These are phyloP conservation scores for Pachypeltis micranthus DNA, from an alignment of 1,140 invertebrate genomes.

Conservation along the genomic window DNA sequence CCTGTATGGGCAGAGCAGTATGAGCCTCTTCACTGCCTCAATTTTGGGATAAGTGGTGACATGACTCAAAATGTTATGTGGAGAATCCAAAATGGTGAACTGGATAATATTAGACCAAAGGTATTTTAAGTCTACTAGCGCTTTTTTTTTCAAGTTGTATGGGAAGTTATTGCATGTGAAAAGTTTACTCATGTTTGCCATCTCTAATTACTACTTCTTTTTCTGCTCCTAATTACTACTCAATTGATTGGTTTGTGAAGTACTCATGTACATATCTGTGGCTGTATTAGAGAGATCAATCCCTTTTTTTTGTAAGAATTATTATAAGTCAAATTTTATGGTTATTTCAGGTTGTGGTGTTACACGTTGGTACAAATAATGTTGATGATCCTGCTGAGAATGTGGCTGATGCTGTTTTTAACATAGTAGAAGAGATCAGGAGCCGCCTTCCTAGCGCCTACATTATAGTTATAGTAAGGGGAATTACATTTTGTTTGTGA, in stretches of 20 bases:
- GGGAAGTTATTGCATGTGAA: no score
- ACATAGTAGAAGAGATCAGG: conserved; percentile 57
- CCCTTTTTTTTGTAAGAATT: no score
- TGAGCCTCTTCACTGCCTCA: conserved; percentile 54
- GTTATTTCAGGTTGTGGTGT: conserved; percentile 59
- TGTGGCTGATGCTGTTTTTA: conserved; percentile 65
- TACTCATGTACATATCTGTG: no score
- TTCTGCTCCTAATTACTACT: no score
- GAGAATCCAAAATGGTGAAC: conserved; percentile 75
- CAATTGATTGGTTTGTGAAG: no score
- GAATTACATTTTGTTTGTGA: no score
- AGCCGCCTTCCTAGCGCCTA: conserved; percentile 64
- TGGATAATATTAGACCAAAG: conserved; percentile 78
- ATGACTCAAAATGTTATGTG: conserved; percentile 78
- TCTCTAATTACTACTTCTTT: no score
- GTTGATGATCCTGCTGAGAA: conserved; percentile 59
- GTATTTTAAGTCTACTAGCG: no score
- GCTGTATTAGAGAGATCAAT: no score
- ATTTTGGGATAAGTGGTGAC: conserved; percentile 82
- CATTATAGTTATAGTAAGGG: conserved; percentile 71
- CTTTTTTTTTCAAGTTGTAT: no score
- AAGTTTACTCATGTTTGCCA: no score
- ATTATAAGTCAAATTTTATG: conserved; percentile 19
- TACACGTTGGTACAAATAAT: conserved; percentile 81
- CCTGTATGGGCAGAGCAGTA: conserved; percentile 72